Conservation (phyloP, 2,888 invertebrate species). For the Dynastes hyllus region DNA sequence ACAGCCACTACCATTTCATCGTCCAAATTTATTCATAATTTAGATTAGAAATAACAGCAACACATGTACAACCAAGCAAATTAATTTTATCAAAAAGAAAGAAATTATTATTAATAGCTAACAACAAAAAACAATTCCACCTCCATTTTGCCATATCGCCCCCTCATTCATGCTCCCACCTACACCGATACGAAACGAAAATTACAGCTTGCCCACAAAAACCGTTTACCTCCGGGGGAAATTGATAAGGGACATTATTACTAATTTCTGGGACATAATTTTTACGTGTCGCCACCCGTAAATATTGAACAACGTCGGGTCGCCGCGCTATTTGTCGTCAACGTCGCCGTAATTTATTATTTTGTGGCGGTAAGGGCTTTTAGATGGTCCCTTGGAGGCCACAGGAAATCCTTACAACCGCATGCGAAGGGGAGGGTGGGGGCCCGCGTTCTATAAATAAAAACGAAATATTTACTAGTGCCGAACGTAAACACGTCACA, state of each 20-base stretch:
- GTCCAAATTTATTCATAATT: not conserved
- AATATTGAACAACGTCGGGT: conserved; percentile 41
- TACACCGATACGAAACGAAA: conserved; percentile 18
- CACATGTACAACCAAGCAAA: not conserved
- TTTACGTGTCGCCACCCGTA: conserved; percentile 40
- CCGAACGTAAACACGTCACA: not conserved
- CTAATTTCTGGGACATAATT: conserved; percentile 40
- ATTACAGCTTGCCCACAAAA: conserved; percentile 26
- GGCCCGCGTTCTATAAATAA: conserved; percentile 8
- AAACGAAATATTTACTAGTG: not conserved
- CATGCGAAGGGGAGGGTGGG: not conserved
- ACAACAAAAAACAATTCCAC: not conserved
- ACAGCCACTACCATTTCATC: not conserved
- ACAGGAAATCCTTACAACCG: not conserved
- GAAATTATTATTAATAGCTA: not conserved
- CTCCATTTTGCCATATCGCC: not conserved
- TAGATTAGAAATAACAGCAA: conserved; percentile 6
- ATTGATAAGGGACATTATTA: conserved; percentile 32
- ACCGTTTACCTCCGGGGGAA: conserved; percentile 27
- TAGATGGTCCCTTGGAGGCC: conserved; percentile 3
- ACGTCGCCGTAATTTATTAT: conserved; percentile 45
- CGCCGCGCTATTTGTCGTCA: conserved; percentile 46
- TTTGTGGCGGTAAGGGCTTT: conserved; percentile 39
- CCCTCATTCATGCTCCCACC: not conserved
- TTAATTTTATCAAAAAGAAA: conserved; percentile 1